phyloP scores from a whole-genome alignment of 2,888 invertebrate species.

The Salticus scenicus region DNA sequence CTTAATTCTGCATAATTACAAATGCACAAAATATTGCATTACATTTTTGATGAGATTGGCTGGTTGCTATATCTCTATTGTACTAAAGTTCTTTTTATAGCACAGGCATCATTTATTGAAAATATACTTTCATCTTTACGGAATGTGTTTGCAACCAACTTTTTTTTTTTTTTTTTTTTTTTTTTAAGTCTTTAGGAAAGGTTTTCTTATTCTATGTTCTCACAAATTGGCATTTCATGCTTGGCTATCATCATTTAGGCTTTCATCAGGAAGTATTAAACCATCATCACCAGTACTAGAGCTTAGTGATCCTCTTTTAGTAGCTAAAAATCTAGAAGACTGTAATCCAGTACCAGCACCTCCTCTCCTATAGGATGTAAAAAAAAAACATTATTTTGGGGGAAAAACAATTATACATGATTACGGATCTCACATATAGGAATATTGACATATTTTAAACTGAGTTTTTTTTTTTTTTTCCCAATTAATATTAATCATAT shows the following conservation, averaged over 20 bases:
- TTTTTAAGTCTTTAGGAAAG: not conserved
- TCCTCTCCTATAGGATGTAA: slow-evolving; percentile 75
- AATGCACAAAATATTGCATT: slow-evolving; percentile 37
- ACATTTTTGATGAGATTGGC: slow-evolving; percentile 37
- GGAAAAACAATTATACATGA: too few relatives aligned
- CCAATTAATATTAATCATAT: too few relatives aligned
- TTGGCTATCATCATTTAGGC: slow-evolving; percentile 68
- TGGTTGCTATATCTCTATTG: not conserved
- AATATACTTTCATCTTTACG: not conserved
- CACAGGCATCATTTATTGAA: slow-evolving; percentile 23
- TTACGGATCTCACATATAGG: too few relatives aligned
- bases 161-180: not conserved
- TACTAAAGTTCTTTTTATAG: slow-evolving; percentile 13
- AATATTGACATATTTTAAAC: too few relatives aligned
- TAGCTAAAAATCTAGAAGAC: slow-evolving; percentile 80
- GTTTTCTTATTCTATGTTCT: not conserved
- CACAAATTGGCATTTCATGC: slow-evolving; percentile 41
- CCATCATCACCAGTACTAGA: slow-evolving; percentile 80
- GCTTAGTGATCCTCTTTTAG: slow-evolving; percentile 83
- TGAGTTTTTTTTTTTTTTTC: too few relatives aligned
- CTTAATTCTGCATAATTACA: slow-evolving; percentile 25
- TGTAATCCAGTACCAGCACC: slow-evolving; percentile 79
- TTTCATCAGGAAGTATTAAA: slow-evolving; percentile 63
- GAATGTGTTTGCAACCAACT: slow-evolving; percentile 19
- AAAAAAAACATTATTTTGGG: too few relatives aligned